These are phyloP conservation scores for Eristalis intricaria DNA, from an alignment of 2,888 invertebrate species.

Conservation along the genomic window DNA sequence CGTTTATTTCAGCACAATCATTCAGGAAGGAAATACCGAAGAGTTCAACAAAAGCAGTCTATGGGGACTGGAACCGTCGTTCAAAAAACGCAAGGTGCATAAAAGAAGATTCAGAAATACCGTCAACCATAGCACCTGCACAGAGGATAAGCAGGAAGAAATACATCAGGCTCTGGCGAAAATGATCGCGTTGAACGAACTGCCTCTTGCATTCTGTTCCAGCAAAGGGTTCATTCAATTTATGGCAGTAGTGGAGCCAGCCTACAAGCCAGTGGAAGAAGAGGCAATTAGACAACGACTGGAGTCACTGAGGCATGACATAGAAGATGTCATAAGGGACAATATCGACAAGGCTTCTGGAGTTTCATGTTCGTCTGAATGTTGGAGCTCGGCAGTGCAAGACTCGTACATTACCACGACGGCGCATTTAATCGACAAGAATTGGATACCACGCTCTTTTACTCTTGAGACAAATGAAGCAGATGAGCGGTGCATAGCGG, in stretches of 20 bases:
- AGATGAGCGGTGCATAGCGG: neutral
- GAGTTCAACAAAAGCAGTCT: neutral
- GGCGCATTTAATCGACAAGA: conserved; percentile 13
- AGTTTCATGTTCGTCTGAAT: conserved; percentile 12
- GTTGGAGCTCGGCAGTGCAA: conserved; percentile 8
- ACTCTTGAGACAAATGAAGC: conserved; percentile 26
- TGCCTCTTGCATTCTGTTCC: conserved; percentile 34
- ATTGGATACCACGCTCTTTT: conserved; percentile 8
- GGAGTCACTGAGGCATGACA: neutral
- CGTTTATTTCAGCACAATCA: neutral
- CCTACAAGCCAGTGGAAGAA: conserved; percentile 21
- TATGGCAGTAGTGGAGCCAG: conserved; percentile 24
- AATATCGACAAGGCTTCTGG: neutral
- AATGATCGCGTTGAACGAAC: conserved; percentile 35
- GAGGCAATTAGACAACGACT: conserved; percentile 8
- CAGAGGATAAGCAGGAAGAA: neutral
- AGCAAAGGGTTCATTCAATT: conserved; percentile 19
- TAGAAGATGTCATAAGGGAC: neutral
- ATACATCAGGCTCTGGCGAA: conserved; percentile 27
- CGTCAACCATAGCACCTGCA: neutral
- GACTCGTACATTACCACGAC: conserved; percentile 18
- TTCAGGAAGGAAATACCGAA: neutral
- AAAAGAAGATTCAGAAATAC: neutral
- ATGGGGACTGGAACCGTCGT: neutral
- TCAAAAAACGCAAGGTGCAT: neutral